Percentiles rank a stretch among this genome's conserved stretches.
Evolutionary conservation across 2,113 vertebrate genomes (phyloP).

Genomic region (Hippocampus barbouri): DNA sequence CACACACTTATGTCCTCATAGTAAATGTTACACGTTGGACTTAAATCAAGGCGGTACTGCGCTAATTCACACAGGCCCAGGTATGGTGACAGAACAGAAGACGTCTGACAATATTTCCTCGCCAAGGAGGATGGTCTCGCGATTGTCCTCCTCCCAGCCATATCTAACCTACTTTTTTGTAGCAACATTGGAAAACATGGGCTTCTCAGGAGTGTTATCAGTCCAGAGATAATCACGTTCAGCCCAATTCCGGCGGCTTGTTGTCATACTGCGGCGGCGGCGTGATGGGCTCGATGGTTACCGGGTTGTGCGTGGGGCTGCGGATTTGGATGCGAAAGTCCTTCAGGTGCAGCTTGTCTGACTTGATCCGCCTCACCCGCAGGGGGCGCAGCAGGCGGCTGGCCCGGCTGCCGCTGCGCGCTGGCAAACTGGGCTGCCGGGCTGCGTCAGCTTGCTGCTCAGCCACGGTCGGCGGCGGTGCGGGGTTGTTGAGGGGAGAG

Average conservation of each 20-base stretch:
- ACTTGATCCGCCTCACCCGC: slow-evolving; percentile 88
- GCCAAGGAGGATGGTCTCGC: not conserved
- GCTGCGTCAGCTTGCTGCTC: not conserved
- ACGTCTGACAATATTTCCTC: slow-evolving; percentile 19
- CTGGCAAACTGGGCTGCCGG: slow-evolving; percentile 25
- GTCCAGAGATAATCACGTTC: slow-evolving; percentile 15
- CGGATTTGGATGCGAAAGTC: slow-evolving; percentile 78
- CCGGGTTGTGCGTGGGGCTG: slow-evolving; percentile 55
- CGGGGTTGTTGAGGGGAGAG: rapidly evolving
- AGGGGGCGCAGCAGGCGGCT: slow-evolving; percentile 82
- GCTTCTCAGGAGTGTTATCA: slow-evolving; percentile 21
- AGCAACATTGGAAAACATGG: slow-evolving; percentile 24
- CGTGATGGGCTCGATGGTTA: slow-evolving; percentile 89
- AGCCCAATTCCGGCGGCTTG: slow-evolving; percentile 62
- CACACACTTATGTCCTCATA: not conserved
- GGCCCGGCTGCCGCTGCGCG: slow-evolving; percentile 74
- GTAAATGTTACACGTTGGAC: not conserved
- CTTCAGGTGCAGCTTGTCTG: slow-evolving; percentile 90
- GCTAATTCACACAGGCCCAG: not conserved
- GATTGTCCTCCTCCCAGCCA: not conserved
- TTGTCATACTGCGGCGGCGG: slow-evolving; percentile 89
- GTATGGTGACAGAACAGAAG: slow-evolving; percentile 25
- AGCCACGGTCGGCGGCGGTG: rapidly evolving
- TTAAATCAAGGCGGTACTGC: not conserved
- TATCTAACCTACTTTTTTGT: slow-evolving; percentile 24